phyloP scores from a whole-genome alignment of 2,888 invertebrate genomes.

The Lypha dubia region DNA sequence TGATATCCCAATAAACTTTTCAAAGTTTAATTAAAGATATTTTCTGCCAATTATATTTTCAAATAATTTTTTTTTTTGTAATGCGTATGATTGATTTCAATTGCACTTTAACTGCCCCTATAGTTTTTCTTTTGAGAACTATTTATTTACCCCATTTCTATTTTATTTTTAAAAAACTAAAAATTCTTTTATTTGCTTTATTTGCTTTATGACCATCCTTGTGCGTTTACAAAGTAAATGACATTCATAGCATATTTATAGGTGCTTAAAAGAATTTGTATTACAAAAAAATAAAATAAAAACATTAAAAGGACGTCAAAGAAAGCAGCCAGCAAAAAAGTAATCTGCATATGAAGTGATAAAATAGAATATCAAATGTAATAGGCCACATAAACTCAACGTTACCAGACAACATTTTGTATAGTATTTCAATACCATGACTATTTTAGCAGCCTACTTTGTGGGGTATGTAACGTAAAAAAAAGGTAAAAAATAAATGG shows the following conservation, averaged over 20 bases:
- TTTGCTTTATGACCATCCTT: constrained; percentile 9
- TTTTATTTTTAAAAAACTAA: constrained; percentile 4
- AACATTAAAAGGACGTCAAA: neutral
- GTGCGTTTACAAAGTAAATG: constrained; percentile 41
- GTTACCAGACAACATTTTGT: constrained; percentile 30
- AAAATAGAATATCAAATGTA: constrained; percentile 1
- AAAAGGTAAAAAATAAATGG: neutral
- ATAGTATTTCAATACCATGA: constrained; percentile 32
- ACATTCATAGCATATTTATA: constrained; percentile 71
- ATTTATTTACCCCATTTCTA: neutral
- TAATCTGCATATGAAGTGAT: constrained; percentile 2
- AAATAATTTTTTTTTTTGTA: no score
- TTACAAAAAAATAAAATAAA: neutral
- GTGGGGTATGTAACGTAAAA: neutral
- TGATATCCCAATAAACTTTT: no score
- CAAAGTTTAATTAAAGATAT: no score
- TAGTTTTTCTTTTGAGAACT: neutral
- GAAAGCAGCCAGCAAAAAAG: neutral
- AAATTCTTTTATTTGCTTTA: no score
- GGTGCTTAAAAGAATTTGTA: constrained; percentile 57
- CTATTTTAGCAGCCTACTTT: constrained; percentile 28
- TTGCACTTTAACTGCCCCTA: neutral
- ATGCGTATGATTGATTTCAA: neutral
- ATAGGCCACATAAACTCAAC: constrained; percentile 10
- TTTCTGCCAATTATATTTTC: no score